Base-by-base conservation (phyloP, 2,888 invertebrate species). In the Phlogophora meticulosa region DNA sequence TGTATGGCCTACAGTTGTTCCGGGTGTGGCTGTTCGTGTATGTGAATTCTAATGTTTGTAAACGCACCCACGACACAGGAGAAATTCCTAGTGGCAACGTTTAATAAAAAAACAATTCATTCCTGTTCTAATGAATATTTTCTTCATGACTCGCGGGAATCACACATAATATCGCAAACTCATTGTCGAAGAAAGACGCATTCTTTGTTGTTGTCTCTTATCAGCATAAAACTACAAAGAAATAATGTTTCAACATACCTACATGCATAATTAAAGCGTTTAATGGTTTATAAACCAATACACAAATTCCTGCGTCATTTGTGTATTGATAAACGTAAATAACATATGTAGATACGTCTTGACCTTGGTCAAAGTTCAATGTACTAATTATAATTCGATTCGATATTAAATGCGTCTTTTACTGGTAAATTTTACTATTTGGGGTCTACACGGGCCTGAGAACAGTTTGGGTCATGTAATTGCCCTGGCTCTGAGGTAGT, bases 281-380 rank as follows among this genome's bases (percentile, higher is more conserved):
- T 42, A 38, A 2, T 34, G 10, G 22, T 49, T 34, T 34, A 11
- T 38, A 40, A 62, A 43, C n/a, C 32, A 10, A 51, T 10, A n/a
- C 32, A 36, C 32, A 36, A 38, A 56, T 11, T 20, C 48, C 7
- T 36, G 49, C 53, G 74, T 73, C 58, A 72, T 46, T 32, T 67
- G 17, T 43, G 36, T 49, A 38, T 48, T 45, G 34, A 64, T 57
- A 36, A 59, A 58, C 24, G 20, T 48, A 32, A 65, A 43, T 53
- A 53, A 38, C 49, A 36, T 15, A 13, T 7, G 7, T n/a, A n/a
- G n/a, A n/a, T n/a, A n/a, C n/a, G n/a, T 56, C 22, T 74, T 67
- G 55, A 51, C 74, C 36, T 51, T 38, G 24, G 53, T 49, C 70
- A 49, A 63, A 70, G 71, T 56, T 59, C 45, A 24, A 43, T 63